Conservation (phyloP, 2,888 invertebrate species). For the Scaptomyza polygonia region DNA sequence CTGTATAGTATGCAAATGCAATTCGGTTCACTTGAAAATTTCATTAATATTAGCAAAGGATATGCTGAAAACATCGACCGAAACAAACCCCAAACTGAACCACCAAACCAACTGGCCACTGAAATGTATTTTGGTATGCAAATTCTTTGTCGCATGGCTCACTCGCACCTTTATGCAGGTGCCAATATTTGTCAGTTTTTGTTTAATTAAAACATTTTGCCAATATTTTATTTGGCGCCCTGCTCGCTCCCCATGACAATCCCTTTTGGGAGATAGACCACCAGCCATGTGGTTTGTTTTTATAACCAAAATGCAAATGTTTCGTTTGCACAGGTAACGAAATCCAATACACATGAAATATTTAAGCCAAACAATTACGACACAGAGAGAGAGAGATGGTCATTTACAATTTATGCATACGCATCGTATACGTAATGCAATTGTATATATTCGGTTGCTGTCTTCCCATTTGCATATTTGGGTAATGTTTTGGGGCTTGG, state of each 20-base stretch:
- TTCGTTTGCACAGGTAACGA: constrained; percentile 39
- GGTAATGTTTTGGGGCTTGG: constrained; percentile 18
- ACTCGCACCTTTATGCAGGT: constrained; percentile 46
- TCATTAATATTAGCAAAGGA: constrained; percentile 64
- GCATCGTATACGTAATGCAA: constrained; percentile 37
- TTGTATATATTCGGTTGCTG: constrained; percentile 19
- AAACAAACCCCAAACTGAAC: constrained; percentile 6
- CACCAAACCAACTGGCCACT: constrained; percentile 21
- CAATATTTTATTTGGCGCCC: constrained; percentile 66
- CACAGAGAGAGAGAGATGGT: constrained; percentile 21
- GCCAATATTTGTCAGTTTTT: constrained; percentile 77
- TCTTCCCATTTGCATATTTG: constrained; percentile 40
- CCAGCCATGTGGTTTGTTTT: constrained; percentile 9
- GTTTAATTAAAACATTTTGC: constrained; percentile 78
- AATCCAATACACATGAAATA: constrained; percentile 66
- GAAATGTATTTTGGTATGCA: constrained; percentile 72
- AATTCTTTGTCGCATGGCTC: constrained; percentile 47
- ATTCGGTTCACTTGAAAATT: constrained; percentile 58
- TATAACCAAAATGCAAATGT: constrained; percentile 65
- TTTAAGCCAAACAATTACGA: constrained; percentile 71
- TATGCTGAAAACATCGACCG: constrained; percentile 21
- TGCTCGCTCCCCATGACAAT: background rate
- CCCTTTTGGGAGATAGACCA: background rate
- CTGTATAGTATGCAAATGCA: constrained; percentile 63
- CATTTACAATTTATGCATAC: constrained; percentile 3